Base-by-base conservation (phyloP, 2,888 invertebrate genomes). In the Tachystola acroxantha region DNA sequence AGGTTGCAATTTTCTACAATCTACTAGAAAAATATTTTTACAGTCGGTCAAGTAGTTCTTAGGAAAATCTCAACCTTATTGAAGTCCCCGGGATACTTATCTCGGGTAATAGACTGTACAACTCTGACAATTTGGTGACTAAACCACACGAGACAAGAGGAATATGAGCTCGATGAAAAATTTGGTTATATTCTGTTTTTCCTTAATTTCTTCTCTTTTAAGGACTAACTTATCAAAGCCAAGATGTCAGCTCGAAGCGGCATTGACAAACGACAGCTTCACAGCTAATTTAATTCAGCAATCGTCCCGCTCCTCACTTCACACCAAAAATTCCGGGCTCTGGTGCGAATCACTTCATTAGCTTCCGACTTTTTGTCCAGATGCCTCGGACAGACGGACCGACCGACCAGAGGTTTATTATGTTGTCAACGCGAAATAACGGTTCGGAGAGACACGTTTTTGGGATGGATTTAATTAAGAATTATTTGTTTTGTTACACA, bases 291-390 rank as follows among this genome's bases (percentile, higher is more conserved):
- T 24, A 24, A 24, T 24, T 24, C 24, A 24, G n/a, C 24, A n/a
- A n/a, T n/a, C 9, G n/a, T n/a, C 9, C 24, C 9, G 9, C 10
- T 13, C 28, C 10, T 12, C 14, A 28, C 13, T 12, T 14, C 14
- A 13, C 14, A 14, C 42, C 28, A 38, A 32, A 45, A 46, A 49
- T 42, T 36, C 39, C 11, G 10, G 3, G 7, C 22, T 20, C 9
- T 16, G 42, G 69, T 55, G 74, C 45, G 64, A 71, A 71, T 64
- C 65, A 53, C 68, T 72, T 69, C 65, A 72, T 73, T 70, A 69
- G 53, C 19, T 35, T 16, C 12, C 34, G 29, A 37, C 49, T 53
- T 58, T 62, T 56, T 55, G 43, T 52, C 45, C 48, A 37, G 39
- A 40, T 43, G 37, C 44, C 28, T 47, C 40, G 33, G 46, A 48